phyloP scores from a whole-genome alignment of 2,797 vertebrate genomes.

The Myripristis murdjan region DNA sequence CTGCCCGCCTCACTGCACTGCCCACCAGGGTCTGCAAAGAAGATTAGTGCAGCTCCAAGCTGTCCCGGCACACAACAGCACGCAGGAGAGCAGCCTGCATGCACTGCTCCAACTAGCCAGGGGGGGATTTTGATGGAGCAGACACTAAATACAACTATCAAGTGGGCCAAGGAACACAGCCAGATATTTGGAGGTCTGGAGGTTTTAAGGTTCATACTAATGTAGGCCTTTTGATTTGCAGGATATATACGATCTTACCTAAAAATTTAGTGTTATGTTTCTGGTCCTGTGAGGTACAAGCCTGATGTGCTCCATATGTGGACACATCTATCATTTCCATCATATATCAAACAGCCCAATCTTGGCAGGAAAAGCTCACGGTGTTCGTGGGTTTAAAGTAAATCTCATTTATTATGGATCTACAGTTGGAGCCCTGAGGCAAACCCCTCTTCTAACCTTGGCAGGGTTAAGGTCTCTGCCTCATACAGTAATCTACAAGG shows the following conservation, averaged over 20 bases:
- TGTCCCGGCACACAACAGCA: slow-evolving; percentile 56
- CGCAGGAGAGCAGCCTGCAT: slow-evolving; percentile 48
- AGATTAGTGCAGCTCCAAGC: slow-evolving; percentile 67
- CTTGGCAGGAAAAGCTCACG: slow-evolving; percentile 2
- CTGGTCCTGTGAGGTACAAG: slow-evolving; percentile 26
- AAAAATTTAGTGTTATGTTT: slow-evolving; percentile 5
- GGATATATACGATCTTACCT: slow-evolving; percentile 31
- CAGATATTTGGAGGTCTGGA: slow-evolving; percentile 48
- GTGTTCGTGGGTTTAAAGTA: slow-evolving; percentile 31
- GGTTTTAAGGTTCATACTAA: slow-evolving; percentile 46
- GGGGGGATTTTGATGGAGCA: slow-evolving; percentile 53
- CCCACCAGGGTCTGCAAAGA: slow-evolving; percentile 69
- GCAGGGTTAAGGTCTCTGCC: slow-evolving; percentile 59
- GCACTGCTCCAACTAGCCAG: slow-evolving; percentile 44
- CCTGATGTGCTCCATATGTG: slow-evolving; percentile 19
- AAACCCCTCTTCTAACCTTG: slow-evolving; percentile 45
- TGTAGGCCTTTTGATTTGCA: slow-evolving; percentile 12
- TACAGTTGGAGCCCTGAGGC: slow-evolving; percentile 31
- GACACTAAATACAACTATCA: slow-evolving; percentile 60
- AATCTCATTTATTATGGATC: slow-evolving; percentile 59
- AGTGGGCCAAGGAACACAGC: slow-evolving; percentile 44
- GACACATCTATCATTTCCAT: slow-evolving; percentile 23
- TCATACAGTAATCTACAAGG: slow-evolving; percentile 61
- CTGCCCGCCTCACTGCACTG: slow-evolving; percentile 63
- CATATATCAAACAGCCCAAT: neutral